A percentile compares a stretch with the other conserved stretches of the same genome.
Conservation (phyloP, 2,888 invertebrate species). For the Graphium colonna region DNA sequence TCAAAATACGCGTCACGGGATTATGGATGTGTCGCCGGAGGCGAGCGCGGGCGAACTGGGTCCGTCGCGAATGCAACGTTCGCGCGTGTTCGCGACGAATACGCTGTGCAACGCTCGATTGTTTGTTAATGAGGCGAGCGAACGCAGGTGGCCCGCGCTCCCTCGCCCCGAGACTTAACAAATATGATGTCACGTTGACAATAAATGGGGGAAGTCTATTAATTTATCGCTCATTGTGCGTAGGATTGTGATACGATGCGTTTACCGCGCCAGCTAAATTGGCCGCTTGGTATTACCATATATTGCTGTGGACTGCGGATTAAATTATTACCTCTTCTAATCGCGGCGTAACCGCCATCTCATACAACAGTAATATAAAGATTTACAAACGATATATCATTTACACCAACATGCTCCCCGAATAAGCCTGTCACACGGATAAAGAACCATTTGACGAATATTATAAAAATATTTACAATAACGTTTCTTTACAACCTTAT, state of each 20-base stretch:
- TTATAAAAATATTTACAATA: conserved; percentile 12
- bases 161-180: conserved; percentile 44
- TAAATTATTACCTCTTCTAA: conserved; percentile 13
- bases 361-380: conserved; percentile 8
- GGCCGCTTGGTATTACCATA: conserved; percentile 1
- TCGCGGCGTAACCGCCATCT: conserved; percentile 1
- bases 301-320: conserved; percentile 8
- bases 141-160: conserved; percentile 53
- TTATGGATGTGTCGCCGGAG: conserved; percentile 67
- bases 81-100: conserved; percentile 32
- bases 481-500: conserved; percentile 1
- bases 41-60: conserved; percentile 28
- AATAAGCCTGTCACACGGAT: conserved; percentile 6
- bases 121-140: conserved; percentile 69
- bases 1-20: conserved; percentile 75
- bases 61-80: conserved; percentile 56
- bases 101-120: conserved; percentile 46
- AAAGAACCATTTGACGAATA: conserved; percentile 7
- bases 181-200: conserved; percentile 54
- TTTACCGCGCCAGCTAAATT: conserved; percentile 1
- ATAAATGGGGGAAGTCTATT: conserved; percentile 42
- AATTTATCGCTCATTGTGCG: conserved; percentile 39
- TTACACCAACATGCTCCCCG: conserved; percentile 11
- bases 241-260: conserved; percentile 14
- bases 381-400: conserved; percentile 11